Evolutionary conservation across 2,797 vertebrate species (phyloP).

Genomic region (Zalophus californianus): DNA sequence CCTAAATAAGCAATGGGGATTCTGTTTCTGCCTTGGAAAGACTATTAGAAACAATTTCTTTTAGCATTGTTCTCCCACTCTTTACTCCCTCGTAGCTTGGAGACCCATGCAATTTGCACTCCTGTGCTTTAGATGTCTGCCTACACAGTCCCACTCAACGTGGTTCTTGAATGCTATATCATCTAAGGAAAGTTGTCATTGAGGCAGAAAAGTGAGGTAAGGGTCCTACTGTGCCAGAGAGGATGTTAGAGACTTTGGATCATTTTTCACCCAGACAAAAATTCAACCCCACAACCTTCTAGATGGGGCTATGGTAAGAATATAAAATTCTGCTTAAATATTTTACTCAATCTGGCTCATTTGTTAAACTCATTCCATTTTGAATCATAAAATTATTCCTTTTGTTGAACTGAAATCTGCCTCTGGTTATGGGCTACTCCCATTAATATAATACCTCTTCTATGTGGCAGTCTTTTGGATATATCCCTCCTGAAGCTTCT

Average conservation of each 20-base stretch:
- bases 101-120: neutral
- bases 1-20: neutral
- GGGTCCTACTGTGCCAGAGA: neutral
- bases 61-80: neutral
- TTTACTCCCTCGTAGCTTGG: neutral
- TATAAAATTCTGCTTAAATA: slow-evolving; percentile 4
- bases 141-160: neutral
- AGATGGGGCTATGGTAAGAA: neutral
- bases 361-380: neutral
- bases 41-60: slow-evolving; percentile 9
- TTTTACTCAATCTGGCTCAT: slow-evolving; percentile 9
- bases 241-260: neutral
- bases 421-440: neutral
- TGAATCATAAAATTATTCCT: neutral
- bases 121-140: neutral
- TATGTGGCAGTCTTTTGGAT: neutral
- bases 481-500: neutral
- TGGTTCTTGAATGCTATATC: neutral
- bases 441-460: neutral
- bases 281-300: neutral
- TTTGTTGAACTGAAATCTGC: slow-evolving; percentile 24
- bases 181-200: neutral
- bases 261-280: slow-evolving; percentile 29
- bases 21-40: slow-evolving; percentile 42
- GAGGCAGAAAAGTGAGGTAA: neutral